Conservation (phyloP, 2,888 invertebrate species). For the Parapristionchus giblindavisi region DNA sequence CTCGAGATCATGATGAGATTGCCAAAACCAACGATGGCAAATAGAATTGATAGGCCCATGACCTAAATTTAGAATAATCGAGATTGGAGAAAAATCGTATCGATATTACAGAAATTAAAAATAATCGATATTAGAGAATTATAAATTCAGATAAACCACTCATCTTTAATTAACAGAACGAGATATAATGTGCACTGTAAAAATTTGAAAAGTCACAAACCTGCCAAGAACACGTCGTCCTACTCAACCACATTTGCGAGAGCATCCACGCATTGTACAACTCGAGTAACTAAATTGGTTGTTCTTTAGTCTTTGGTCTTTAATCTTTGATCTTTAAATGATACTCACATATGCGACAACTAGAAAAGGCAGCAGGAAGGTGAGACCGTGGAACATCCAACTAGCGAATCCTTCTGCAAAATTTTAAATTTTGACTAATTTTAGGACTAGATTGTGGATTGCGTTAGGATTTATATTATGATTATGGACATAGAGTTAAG, state of each 20-base stretch:
- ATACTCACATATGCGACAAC: conserved; percentile 83
- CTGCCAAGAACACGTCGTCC: conserved; percentile 42
- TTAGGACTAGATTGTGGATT: too few relatives aligned
- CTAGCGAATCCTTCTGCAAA: conserved; percentile 73
- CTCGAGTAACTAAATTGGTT: conserved; percentile 36
- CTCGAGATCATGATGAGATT: conserved; percentile 43
- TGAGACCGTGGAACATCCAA: conserved; percentile 99
- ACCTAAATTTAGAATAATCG: conserved; percentile 37
- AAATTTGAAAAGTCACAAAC: conserved; percentile 14
- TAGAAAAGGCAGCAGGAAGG: conserved; percentile 93
- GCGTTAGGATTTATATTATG: too few relatives aligned
- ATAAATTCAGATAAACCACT: too few relatives aligned
- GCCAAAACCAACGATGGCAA: conserved; percentile 40
- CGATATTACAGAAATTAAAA: too few relatives aligned
- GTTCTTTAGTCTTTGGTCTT: background rate
- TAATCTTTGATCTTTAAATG: background rate
- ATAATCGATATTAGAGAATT: too few relatives aligned
- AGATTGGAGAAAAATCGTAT: background rate
- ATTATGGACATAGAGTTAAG: too few relatives aligned
- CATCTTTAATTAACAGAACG: background rate
- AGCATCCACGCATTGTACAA: conserved; percentile 42
- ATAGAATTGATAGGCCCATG: conserved; percentile 39
- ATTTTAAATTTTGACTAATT: background rate
- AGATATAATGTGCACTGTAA: background rate
- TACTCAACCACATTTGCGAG: conserved; percentile 38